Conservation (phyloP, 2,888 invertebrate genomes). For the Clivina fossor region DNA sequence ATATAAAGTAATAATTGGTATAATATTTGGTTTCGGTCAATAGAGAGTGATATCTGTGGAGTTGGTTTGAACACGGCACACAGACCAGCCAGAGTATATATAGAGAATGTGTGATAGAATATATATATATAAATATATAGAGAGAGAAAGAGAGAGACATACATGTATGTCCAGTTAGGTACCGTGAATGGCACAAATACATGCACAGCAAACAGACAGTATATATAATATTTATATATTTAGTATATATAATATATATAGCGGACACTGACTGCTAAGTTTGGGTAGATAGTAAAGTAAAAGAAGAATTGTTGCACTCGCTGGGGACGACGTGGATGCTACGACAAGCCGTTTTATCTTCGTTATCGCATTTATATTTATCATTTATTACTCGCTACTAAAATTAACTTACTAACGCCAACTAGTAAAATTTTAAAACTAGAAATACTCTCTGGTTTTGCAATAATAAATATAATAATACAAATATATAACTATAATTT, state of each 20-base stretch:
- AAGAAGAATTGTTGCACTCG: slow-evolving; percentile 29
- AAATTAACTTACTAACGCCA: too few relatives aligned
- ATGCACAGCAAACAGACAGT: slow-evolving; percentile 35
- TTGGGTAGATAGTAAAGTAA: slow-evolving; percentile 26
- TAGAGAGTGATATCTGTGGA: slow-evolving; percentile 35
- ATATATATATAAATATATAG: too few relatives aligned
- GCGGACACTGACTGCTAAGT: slow-evolving; percentile 36
- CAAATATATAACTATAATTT: too few relatives aligned
- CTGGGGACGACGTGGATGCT: slow-evolving; percentile 8
- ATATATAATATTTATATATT: slow-evolving; percentile 27
- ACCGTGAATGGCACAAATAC: slow-evolving; percentile 34
- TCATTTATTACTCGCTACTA: too few relatives aligned
- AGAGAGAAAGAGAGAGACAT: slow-evolving; percentile 33
- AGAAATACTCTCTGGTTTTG: too few relatives aligned
- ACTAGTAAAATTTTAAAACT: too few relatives aligned
- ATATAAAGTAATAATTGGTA: neutral
- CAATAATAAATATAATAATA: too few relatives aligned
- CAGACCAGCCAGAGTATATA: slow-evolving; percentile 35
- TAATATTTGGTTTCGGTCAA: slow-evolving; percentile 22
- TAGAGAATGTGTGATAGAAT: slow-evolving; percentile 34
- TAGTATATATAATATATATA: slow-evolving; percentile 27
- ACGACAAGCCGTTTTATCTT: neutral
- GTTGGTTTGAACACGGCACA: slow-evolving; percentile 32
- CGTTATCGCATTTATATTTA: too few relatives aligned
- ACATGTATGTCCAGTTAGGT: slow-evolving; percentile 35